Conservation (phyloP, 2,797 vertebrate species). For the Salarias fasciatus region DNA sequence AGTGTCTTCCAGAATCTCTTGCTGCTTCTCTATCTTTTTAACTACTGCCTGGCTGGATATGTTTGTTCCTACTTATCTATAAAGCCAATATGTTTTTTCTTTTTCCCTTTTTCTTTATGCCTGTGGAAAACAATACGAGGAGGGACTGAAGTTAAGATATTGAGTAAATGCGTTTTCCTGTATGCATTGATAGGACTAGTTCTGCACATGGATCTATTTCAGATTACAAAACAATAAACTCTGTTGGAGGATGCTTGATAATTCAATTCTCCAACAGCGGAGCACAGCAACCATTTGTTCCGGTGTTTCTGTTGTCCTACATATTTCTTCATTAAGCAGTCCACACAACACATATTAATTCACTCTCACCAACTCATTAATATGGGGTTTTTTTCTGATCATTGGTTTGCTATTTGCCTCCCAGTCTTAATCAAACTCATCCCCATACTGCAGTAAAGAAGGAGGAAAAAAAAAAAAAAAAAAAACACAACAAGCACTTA, state of each 20-base stretch:
- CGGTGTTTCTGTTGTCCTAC: conserved; percentile 41
- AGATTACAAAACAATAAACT: conserved; percentile 15
- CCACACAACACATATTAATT: conserved; percentile 62
- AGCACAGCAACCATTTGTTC: conserved; percentile 43
- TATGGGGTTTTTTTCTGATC: conserved; percentile 50
- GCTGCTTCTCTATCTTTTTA: conserved; percentile 18
- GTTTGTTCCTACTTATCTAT: conserved; percentile 3
- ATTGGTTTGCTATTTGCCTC: conserved; percentile 70
- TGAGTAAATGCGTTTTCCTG: conserved; percentile 9
- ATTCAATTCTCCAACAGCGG: conserved; percentile 19
- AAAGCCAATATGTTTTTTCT: background rate
- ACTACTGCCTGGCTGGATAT: conserved; percentile 10
- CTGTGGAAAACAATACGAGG: background rate
- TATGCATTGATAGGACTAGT: conserved; percentile 20
- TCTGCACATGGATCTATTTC: conserved; percentile 24
- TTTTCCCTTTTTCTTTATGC: background rate
- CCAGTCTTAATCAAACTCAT: conserved; percentile 76
- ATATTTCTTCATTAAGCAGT: conserved; percentile 67
- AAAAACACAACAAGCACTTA: conserved; percentile 60
- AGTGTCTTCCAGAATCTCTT: conserved; percentile 28
- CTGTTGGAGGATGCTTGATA: conserved; percentile 21
- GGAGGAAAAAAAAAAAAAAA: background rate
- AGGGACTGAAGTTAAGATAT: background rate
- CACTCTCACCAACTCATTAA: conserved; percentile 64
- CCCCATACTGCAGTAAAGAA: conserved; percentile 64